These are phyloP conservation scores for Polietes domitor DNA, from an alignment of 2,888 invertebrate species.

Conservation along the genomic window DNA sequence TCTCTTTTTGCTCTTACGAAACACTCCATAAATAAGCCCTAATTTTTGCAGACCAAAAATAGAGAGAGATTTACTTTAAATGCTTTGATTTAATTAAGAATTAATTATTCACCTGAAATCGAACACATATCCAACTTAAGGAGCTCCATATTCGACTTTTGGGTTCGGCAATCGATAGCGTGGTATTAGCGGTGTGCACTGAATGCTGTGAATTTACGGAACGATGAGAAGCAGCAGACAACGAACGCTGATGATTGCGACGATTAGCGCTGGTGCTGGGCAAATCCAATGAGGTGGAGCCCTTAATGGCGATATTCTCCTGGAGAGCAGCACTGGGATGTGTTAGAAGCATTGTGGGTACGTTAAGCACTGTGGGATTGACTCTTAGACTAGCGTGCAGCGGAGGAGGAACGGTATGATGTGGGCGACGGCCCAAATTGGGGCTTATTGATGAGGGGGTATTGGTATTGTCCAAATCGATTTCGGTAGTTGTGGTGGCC, in stretches of 20 bases:
- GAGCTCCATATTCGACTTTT: constrained; percentile 74
- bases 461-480: constrained; percentile 71
- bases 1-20: too few relatives aligned
- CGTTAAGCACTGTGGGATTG: constrained; percentile 72
- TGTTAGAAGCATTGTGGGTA: constrained; percentile 69
- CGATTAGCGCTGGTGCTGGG: constrained; percentile 32
- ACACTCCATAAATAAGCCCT: too few relatives aligned
- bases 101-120: constrained; percentile 75
- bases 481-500: constrained; percentile 78
- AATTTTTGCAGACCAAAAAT: too few relatives aligned
- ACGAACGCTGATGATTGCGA: constrained; percentile 74
- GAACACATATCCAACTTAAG: constrained; percentile 73
- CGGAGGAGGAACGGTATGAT: background rate
- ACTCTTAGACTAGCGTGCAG: constrained; percentile 16
- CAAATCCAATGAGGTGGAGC: constrained; percentile 58
- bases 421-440: constrained; percentile 33
- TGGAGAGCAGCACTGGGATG: constrained; percentile 58
- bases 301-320: constrained; percentile 43
- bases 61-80: background rate
- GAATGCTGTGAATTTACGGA: constrained; percentile 72
- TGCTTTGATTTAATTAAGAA: too few relatives aligned
- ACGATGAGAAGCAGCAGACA: constrained; percentile 75
- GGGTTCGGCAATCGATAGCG: constrained; percentile 70
- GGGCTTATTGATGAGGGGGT: constrained; percentile 54
- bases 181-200: constrained; percentile 66